Evolutionary conservation across 2,797 vertebrate genomes (phyloP).

Genomic region (Galago senegalensis): DNA sequence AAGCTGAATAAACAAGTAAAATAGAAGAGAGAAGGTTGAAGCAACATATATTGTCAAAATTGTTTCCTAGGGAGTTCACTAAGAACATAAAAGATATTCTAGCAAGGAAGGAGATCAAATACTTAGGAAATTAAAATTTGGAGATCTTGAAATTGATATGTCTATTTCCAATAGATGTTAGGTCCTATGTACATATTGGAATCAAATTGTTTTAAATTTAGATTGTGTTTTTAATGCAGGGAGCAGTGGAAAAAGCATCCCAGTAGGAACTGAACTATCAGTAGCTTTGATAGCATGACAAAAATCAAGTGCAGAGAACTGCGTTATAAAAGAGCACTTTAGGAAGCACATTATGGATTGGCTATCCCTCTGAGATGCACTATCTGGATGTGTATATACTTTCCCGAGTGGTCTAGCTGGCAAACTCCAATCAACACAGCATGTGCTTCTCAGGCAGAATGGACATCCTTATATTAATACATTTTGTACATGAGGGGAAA

Average conservation of each 20-base stretch:
- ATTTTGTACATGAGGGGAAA: background rate
- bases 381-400: background rate
- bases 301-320: background rate
- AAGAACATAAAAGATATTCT: background rate
- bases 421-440: background rate
- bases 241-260: background rate
- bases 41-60: background rate
- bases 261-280: background rate
- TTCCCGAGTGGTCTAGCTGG: background rate
- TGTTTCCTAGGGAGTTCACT: background rate
- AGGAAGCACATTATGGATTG: background rate
- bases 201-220: background rate
- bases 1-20: constrained; percentile 13
- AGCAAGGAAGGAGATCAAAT: background rate
- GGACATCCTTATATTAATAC: background rate
- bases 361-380: background rate
- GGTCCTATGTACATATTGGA: background rate
- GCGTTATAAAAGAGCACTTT: background rate
- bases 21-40: background rate
- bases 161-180: background rate
- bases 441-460: background rate
- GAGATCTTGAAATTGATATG: background rate
- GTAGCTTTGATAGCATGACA: background rate
- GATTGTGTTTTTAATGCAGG: background rate
- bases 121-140: background rate